Percentiles rank a stretch among this genome's conserved stretches.
Evolutionary conservation across 2,797 vertebrate species (phyloP).

Genomic region (Phalanger gymnotis): DNA sequence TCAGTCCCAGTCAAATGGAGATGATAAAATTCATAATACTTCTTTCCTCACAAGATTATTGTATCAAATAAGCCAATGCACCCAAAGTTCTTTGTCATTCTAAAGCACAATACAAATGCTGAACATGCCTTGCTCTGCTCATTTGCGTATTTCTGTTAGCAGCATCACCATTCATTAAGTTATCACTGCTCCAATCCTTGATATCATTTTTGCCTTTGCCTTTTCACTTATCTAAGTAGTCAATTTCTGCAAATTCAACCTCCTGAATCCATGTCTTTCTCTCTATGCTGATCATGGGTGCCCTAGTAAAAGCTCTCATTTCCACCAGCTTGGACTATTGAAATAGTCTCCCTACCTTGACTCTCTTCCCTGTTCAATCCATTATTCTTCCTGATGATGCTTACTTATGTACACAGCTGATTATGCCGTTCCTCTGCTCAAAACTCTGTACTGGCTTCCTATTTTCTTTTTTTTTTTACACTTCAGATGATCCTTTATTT

Average conservation of each 20-base stretch:
- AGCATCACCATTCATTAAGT: background rate
- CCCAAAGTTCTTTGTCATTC: background rate
- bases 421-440: background rate
- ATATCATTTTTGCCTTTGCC: background rate
- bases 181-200: background rate
- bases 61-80: background rate
- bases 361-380: background rate
- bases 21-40: background rate
- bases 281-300: background rate
- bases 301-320: background rate
- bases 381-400: slow-evolving; percentile 8
- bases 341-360: slow-evolving; percentile 2
- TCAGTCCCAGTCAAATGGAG: background rate
- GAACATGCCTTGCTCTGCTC: background rate
- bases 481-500: background rate
- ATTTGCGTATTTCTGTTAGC: background rate
- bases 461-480: background rate
- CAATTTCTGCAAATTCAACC: background rate
- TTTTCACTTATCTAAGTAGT: background rate
- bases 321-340: slow-evolving; percentile 4
- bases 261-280: background rate
- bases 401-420: background rate
- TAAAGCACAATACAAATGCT: background rate
- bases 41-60: background rate
- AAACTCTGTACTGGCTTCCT: background rate